A percentile compares a stretch with the other conserved stretches of the same genome.
Evolutionary conservation across 2,797 vertebrate genomes (phyloP).

Genomic region (Cynopterus sphinx): DNA sequence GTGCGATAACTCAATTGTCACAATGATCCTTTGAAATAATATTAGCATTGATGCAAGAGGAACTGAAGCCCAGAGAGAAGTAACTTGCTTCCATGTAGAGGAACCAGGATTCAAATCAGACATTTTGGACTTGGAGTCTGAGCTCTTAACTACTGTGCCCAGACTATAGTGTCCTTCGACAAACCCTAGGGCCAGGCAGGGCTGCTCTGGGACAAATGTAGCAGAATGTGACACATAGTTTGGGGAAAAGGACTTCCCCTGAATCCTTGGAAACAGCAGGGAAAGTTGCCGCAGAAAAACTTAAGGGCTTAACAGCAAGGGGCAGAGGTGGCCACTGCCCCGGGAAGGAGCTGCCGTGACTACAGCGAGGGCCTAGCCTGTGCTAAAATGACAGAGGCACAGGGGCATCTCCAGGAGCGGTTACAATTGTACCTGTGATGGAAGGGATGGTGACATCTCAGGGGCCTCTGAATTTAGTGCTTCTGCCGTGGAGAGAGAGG

Average conservation of each 20-base stretch:
- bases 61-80: neutral
- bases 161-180: neutral
- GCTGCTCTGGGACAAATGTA: neutral
- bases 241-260: neutral
- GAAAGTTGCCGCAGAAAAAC: neutral
- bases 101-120: neutral
- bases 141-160: neutral
- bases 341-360: neutral
- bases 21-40: constrained; percentile 1
- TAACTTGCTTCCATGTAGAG: neutral
- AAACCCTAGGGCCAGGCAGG: neutral
- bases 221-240: neutral
- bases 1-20: neutral
- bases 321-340: neutral
- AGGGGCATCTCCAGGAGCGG: neutral
- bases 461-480: neutral
- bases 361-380: neutral
- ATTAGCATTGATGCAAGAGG: neutral
- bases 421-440: neutral
- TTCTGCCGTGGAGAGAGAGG: neutral
- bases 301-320: neutral
- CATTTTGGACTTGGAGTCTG: neutral
- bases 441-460: neutral
- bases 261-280: neutral
- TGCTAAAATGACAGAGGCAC: no score